Conservation (phyloP, 2,113 vertebrate species). For the Pao palembangensis region DNA sequence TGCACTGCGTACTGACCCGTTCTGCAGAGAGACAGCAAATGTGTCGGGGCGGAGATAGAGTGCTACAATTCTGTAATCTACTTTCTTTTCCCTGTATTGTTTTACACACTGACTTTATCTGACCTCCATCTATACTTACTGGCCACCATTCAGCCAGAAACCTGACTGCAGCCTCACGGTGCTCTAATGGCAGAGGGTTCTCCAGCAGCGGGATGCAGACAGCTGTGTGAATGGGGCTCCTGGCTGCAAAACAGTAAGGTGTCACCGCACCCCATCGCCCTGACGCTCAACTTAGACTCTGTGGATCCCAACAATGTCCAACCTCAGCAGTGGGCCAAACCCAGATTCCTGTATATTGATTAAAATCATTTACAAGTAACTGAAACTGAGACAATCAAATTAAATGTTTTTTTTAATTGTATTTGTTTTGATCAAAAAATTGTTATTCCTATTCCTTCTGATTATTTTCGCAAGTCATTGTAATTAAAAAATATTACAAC, state of each 20-base stretch:
- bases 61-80: conserved; percentile 42
- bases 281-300: conserved; percentile 61
- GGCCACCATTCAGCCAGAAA: too few species aligned
- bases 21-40: conserved; percentile 76
- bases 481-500: too few species aligned
- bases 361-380: conserved; percentile 3
- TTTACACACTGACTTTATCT: too few species aligned
- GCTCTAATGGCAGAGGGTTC: conserved; percentile 81
- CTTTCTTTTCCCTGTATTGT: neutral
- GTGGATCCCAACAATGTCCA: conserved; percentile 67
- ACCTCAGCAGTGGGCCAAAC: conserved; percentile 66
- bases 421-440: neutral
- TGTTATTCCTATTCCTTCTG: too few species aligned
- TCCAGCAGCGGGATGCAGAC: conserved; percentile 72
- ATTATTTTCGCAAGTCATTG: too few species aligned
- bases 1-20: conserved; percentile 80
- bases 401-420: neutral
- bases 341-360: conserved; percentile 60
- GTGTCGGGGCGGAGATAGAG: conserved; percentile 93
- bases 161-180: conserved; percentile 78
- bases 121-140: too few species aligned
- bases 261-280: conserved; percentile 76
- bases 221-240: conserved; percentile 80
- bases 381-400: too few species aligned
- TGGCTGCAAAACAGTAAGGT: conserved; percentile 74